Evolutionary conservation across 2,888 invertebrate genomes (phyloP), one percentile per base, ranked within the genome.

Genomic region (Antitype chi): DNA sequence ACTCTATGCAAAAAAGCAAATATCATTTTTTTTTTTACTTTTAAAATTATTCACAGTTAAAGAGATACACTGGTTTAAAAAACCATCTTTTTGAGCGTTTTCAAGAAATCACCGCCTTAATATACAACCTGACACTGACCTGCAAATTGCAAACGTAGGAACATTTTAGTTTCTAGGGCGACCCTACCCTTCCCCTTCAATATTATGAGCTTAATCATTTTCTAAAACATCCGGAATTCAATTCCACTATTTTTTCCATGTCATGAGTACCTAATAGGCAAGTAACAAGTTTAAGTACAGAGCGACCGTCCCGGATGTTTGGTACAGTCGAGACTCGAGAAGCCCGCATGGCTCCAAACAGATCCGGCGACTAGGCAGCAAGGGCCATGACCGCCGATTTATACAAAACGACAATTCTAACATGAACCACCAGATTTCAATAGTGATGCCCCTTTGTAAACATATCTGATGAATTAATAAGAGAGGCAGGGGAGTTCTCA

Each of bases 351-450:
- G 90, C 91, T 91, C 89, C 85, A 88, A 67, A 82, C 85, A 92
- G 89, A 92, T 92, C 92, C 91, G 91, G 88, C 89, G 88, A 85
- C 86, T 87, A 84, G 66, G 82, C 86, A 89, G 85, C 75, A 77
- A 82, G 91, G 91, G 91, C 91, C 91, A 91, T 91, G 92, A 92
- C 93, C 93, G 91, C 89, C 91, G 92, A 93, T 94, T 94, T 93
- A 91, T 93, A 90, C 90, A 91, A 89, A 90, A 90, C 90, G 91
- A 90, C 94, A 90, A 92, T 78, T 86, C 78, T 90, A 91, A 89
- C 82, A 75, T 90, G 94, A 91, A 82, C 94, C 88, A 82, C 85
- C 87, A 87, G 82, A 88, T 89, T 91, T 89, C 88, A 89, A 90
- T 91, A 88, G 85, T 81, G 87, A 83, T 85, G 84, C 89, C 86